Conservation (phyloP, 2,797 vertebrate species). For the Rhodeus uyekii region DNA sequence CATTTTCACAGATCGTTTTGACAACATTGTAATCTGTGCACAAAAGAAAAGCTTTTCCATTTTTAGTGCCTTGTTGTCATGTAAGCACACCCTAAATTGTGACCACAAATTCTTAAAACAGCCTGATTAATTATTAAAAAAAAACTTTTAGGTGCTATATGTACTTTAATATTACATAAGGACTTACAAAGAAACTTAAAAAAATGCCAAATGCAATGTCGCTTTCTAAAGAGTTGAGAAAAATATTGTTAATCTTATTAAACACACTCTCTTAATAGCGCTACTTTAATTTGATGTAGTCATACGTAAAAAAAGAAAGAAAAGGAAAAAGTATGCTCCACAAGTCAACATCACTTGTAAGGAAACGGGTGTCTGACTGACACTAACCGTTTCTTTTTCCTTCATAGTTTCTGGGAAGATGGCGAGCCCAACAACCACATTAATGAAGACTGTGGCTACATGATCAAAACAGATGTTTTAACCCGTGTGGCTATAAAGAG, state of each 20-base stretch:
- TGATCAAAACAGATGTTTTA: slow-evolving; percentile 65
- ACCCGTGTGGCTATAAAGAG: slow-evolving; percentile 63
- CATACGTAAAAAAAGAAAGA: too few species aligned
- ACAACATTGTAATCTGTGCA: too few species aligned
- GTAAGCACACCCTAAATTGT: too few species aligned
- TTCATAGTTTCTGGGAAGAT: slow-evolving; percentile 71
- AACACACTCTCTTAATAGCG: background rate
- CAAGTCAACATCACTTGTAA: background rate
- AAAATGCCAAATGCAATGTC: background rate
- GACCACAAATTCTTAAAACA: background rate
- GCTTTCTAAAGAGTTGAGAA: background rate
- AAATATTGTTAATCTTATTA: background rate
- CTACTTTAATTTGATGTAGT: background rate
- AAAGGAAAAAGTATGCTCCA: too few species aligned
- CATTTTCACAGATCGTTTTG: too few species aligned
- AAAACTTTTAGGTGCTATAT: background rate
- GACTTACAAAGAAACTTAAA: background rate
- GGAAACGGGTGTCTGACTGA: background rate
- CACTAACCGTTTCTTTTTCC: slow-evolving; percentile 15
- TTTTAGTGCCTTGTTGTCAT: too few species aligned
- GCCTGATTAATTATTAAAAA: slow-evolving; percentile 2
- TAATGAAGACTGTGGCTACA: slow-evolving; percentile 77
- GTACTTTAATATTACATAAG: background rate
- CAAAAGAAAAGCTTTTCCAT: too few species aligned
- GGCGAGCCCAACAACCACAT: slow-evolving; percentile 79